Evolutionary conservation across 2,797 vertebrate genomes (phyloP).

Genomic region (Galagoides demidoff): DNA sequence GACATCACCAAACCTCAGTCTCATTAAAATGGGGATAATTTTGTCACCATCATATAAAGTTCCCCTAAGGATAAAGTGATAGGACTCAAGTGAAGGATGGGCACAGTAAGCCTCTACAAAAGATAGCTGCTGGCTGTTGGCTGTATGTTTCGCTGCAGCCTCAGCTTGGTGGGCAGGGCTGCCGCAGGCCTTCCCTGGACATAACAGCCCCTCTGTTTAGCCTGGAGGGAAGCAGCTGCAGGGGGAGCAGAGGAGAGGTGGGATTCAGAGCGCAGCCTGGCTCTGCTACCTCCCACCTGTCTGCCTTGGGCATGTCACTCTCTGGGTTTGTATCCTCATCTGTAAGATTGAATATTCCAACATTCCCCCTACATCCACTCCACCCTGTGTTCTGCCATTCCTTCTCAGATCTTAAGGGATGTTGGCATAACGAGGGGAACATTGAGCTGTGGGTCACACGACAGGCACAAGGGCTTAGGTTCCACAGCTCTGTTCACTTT

Average conservation of each 20-base stretch:
- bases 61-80: background rate
- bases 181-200: background rate
- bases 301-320: background rate
- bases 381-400: background rate
- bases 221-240: background rate
- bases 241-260: background rate
- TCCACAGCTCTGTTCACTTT: background rate
- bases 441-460: background rate
- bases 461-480: fast-evolving
- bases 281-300: background rate
- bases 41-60: background rate
- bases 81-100: too few species aligned
- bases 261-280: background rate
- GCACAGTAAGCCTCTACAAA: fast-evolving
- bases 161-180: background rate
- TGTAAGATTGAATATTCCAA: background rate
- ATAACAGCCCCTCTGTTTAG: background rate
- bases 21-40: background rate
- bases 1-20: background rate
- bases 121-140: background rate
- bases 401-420: background rate
- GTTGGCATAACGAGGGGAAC: background rate
- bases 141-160: fast-evolving
- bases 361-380: background rate
- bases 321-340: background rate